Base-by-base conservation (phyloP, 2,888 invertebrate genomes). In the Rhaphigaster nebulosa region DNA sequence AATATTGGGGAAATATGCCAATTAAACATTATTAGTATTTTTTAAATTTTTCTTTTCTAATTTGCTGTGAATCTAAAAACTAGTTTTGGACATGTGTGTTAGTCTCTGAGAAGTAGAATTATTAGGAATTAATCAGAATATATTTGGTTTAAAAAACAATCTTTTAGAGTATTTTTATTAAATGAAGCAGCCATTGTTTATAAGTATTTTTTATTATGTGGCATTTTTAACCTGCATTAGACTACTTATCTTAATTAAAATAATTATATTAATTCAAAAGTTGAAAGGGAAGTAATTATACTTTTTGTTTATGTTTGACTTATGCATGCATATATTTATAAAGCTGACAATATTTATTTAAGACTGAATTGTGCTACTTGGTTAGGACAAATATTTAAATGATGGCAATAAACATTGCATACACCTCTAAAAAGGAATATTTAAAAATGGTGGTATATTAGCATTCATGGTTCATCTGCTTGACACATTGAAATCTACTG, bases 301-400 rank as follows among this genome's bases (percentile, higher is more conserved):
- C 4, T 29, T 13, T 65, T 54, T 65, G 29, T 76, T 38, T 38
- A 76, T 23, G 20, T 20, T 38, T 76, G 70, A 76, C 38, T 18
- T 10, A 38, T 38, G 38, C 38, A 1, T 26, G 18, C 45, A 45
- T 84, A 50, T 45, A 13, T n/a, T 13, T 12, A 13, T 13, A 45
- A 84, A 84, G 1, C 26, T 84, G 84, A 84, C 84, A 84, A 84
- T 84, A 84, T 84, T 84, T 50, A 84, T 84, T 45, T 45, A 84
- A 84, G 84, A 84, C 84, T 84, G 84, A 84, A 84, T 84, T n/a
- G 45, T 41, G 41, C n/a, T 84, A 84, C 45, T 45, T 26, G 41
- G 13, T 13, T 84, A 13, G 45, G 84, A 18, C 0, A 18, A 26
- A 26, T 45, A n/a, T 45, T 26, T 84, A 3, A 38, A 38, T 38